A percentile compares a stretch with the other conserved stretches of the same genome.
Evolutionary conservation across 2,113 vertebrate species (phyloP).

Genomic region (Apodemus speciosus): DNA sequence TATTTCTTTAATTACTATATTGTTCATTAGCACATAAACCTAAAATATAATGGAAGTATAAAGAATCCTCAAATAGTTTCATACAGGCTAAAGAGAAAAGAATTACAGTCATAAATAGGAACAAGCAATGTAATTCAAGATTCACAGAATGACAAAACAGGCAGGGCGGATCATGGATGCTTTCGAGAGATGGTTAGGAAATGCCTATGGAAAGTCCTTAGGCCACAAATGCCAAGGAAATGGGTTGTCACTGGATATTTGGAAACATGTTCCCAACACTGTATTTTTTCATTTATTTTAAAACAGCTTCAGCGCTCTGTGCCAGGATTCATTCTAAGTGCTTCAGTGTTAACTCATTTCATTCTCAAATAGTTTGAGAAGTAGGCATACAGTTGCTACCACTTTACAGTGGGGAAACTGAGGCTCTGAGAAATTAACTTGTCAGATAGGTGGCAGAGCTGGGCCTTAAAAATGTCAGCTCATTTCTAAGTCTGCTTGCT

Average conservation of each 20-base stretch:
- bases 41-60: conserved; percentile 32
- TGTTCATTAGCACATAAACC: conserved; percentile 15
- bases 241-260: conserved; percentile 11
- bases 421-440: neutral
- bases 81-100: conserved; percentile 28
- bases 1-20: conserved; percentile 5
- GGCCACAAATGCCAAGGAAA: conserved; percentile 2
- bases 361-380: conserved; percentile 46
- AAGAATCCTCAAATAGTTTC: neutral
- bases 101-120: conserved; percentile 18
- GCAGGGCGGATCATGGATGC: neutral
- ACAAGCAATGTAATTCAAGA: neutral
- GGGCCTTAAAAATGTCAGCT: conserved; percentile 21
- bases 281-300: conserved; percentile 50
- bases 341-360: conserved; percentile 49
- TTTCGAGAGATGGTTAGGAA: conserved; percentile 4
- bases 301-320: conserved; percentile 47
- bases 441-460: neutral
- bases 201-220: neutral
- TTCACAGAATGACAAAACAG: neutral
- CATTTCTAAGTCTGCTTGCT: neutral
- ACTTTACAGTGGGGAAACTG: conserved; percentile 16
- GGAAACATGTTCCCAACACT: neutral
- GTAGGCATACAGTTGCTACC: conserved; percentile 1
- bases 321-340: conserved; percentile 24